Evolutionary conservation across 2,113 vertebrate species (phyloP), one percentile per base, ranked within the genome.

Genomic region (Gadus chalcogrammus): DNA sequence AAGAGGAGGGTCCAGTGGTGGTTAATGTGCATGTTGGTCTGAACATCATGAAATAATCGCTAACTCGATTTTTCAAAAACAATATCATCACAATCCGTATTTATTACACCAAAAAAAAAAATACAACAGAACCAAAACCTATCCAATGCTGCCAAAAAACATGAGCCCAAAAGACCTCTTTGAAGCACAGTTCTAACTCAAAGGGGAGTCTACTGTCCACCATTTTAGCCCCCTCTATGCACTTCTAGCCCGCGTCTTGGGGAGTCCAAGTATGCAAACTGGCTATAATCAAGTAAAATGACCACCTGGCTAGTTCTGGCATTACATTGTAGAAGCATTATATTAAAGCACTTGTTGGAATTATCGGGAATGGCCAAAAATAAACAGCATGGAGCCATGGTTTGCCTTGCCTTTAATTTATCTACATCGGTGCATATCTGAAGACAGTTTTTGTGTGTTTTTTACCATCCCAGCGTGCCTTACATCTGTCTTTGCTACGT

Each of bases 51-150:
- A 61, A 61, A 61, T 5, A 48, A 48, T 48, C 42, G 42, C 42
- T 13, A 13, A 12, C 42, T 48, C 9, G 42, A 48, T 48, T 48
- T 48, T 13, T 13, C 42, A 12, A 12, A 48, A 63, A 42, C 60
- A 56, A 56, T 22, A 17, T 60, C 69, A 22, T 56, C 68, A 58
- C n/a, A 67, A 59, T 72, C 69, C 7, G 64, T 42, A 76, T 75
- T 85, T 42, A 84, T 48, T 48, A 48, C 8, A 48, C 42, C 11
- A 42, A 48, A 48, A 48, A 48, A 48, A 48, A 79, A 84, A 80
- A 68, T 72, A 83, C 64, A 77, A 62, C 67, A 24, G 31, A 65
- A 68, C 64, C 42, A 55, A 67, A 58, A 65, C 31, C 64, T 6
- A 35, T 22, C 17, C 61, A 56, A 61, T 60, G 65, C 60, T 68